phyloP scores from a whole-genome alignment of 2,113 vertebrate genomes.

The Sterrhoptilus dennistouni region DNA sequence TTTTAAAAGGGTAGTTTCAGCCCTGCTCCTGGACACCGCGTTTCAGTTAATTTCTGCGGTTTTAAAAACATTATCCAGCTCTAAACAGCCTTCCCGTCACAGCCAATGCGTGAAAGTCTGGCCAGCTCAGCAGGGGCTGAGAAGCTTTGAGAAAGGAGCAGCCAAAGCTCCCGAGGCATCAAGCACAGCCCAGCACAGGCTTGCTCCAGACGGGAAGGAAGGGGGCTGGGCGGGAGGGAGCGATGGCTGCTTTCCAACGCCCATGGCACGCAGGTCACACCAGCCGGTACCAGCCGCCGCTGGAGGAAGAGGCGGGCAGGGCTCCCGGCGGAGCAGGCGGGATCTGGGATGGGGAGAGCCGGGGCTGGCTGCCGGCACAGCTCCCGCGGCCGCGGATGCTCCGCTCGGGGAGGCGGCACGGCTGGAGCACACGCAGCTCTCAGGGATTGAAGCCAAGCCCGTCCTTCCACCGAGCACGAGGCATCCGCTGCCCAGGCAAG shows the following conservation, averaged over 20 bases:
- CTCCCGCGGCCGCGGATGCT: neutral
- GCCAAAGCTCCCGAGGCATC: slow-evolving; percentile 3
- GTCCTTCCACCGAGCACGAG: neutral
- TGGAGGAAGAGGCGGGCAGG: neutral
- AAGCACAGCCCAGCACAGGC: slow-evolving; percentile 37
- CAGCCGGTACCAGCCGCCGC: slow-evolving; percentile 18
- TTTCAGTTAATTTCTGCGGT: slow-evolving; percentile 1
- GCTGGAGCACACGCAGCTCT: neutral
- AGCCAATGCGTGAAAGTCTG: neutral
- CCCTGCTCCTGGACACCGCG: neutral
- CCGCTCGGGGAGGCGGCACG: neutral
- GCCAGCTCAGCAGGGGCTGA: slow-evolving; percentile 10
- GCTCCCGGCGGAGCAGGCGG: neutral
- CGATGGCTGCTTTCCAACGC: neutral
- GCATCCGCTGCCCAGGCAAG: neutral
- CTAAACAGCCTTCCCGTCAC: neutral
- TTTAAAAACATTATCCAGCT: neutral
- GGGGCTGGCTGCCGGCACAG: neutral
- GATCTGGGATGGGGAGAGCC: neutral
- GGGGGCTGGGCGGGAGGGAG: neutral
- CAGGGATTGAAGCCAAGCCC: rapidly evolving
- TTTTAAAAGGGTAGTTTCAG: neutral
- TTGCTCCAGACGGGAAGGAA: neutral
- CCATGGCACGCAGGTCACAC: slow-evolving; percentile 16
- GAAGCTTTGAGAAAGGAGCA: neutral